phyloP scores from a whole-genome alignment of 2,797 vertebrate genomes.

The Malurus splendens region DNA sequence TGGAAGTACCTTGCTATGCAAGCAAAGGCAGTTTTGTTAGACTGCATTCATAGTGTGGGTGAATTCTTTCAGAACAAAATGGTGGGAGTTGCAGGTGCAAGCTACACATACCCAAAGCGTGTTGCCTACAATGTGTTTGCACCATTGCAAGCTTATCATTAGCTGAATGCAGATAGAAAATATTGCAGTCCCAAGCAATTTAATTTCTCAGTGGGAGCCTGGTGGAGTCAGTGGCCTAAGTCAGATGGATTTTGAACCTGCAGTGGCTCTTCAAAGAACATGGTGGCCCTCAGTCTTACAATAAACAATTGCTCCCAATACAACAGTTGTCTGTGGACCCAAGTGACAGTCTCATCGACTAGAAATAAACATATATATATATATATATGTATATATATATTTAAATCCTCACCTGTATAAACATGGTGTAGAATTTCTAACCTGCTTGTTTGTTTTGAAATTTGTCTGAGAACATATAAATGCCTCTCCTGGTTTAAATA shows the following conservation, averaged over 20 bases:
- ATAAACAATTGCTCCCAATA: not conserved
- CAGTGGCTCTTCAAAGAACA: not conserved
- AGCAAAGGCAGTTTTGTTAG: not conserved
- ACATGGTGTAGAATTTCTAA: not conserved
- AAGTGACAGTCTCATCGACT: not conserved
- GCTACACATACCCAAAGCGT: not conserved
- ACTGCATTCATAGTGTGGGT: not conserved
- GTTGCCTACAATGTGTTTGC: not conserved
- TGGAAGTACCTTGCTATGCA: not conserved
- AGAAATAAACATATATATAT: not conserved
- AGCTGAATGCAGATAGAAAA: not conserved
- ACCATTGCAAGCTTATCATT: accelerated
- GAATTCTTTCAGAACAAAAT: not conserved
- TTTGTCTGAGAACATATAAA: not conserved
- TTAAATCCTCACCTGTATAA: not conserved
- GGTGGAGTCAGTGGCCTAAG: not conserved
- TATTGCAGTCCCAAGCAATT: not conserved
- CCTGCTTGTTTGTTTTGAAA: not conserved
- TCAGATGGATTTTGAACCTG: not conserved
- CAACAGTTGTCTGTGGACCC: not conserved
- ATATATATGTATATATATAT: too few species aligned
- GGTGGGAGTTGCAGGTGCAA: not conserved
- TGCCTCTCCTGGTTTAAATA: not conserved
- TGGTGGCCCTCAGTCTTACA: not conserved
- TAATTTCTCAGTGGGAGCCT: not conserved